These are phyloP conservation scores for Pyrochroa serraticornis DNA, from an alignment of 2,888 invertebrate species.

Conservation along the genomic window DNA sequence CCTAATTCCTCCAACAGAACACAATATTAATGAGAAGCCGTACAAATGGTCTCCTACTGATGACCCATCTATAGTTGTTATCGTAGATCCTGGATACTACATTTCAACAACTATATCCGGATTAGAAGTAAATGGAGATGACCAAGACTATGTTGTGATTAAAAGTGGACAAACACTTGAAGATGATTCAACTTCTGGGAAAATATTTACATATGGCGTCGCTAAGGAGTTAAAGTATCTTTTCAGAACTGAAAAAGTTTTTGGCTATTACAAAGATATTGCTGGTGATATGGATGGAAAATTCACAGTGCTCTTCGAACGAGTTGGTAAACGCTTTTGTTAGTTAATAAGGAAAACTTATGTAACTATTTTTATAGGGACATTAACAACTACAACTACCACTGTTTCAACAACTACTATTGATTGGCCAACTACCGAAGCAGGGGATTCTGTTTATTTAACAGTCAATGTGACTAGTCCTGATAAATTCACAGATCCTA, in stretches of 20 bases:
- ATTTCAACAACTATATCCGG: background rate
- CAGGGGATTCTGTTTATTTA: slow-evolving; percentile 18
- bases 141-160: slow-evolving; percentile 1
- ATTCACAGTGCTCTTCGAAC: background rate
- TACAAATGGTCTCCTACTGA: background rate
- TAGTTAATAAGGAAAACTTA: too few relatives aligned
- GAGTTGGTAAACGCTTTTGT: background rate
- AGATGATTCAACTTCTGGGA: background rate
- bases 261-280: slow-evolving; percentile 5
- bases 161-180: slow-evolving; percentile 1
- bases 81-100: background rate
- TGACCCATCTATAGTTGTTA: background rate
- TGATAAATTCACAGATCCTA: background rate
- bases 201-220: background rate
- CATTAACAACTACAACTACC: slow-evolving; percentile 17
- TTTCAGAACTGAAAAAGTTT: background rate
- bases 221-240: background rate
- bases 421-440: slow-evolving; percentile 31
- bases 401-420: slow-evolving; percentile 19
- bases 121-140: slow-evolving; percentile 1
- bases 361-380: background rate
- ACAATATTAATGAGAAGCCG: background rate
- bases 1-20: background rate
- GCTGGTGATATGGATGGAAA: background rate
- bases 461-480: slow-evolving; percentile 8